Conservation (phyloP, 2,888 invertebrate genomes). For the Rhaphigaster nebulosa region DNA sequence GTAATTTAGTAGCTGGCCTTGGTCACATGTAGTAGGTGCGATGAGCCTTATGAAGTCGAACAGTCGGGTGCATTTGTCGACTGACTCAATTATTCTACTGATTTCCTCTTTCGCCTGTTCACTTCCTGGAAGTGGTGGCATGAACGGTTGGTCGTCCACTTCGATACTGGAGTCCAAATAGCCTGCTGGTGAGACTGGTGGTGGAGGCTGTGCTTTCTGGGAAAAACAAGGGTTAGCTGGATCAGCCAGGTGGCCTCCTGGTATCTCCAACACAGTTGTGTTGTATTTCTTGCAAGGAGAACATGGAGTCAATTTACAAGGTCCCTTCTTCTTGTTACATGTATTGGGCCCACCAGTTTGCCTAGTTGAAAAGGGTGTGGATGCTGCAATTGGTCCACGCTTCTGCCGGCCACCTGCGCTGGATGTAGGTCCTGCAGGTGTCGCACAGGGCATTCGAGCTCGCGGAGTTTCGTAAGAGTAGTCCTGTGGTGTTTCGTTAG, state of each 20-base stretch:
- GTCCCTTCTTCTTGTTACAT: background rate
- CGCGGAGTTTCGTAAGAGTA: background rate
- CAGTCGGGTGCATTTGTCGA: slow-evolving; percentile 15
- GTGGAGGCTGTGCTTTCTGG: background rate
- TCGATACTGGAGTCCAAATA: background rate
- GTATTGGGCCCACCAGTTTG: background rate
- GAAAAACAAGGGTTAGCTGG: background rate
- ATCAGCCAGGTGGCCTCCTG: background rate
- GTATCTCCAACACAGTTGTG: background rate
- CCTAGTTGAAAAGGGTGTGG: background rate
- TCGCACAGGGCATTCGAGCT: background rate
- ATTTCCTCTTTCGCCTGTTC: background rate
- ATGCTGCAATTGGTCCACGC: background rate
- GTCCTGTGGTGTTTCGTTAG: background rate
- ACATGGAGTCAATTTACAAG: background rate
- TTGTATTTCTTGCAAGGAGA: background rate
- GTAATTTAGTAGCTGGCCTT: background rate
- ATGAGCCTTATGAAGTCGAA: slow-evolving; percentile 52
- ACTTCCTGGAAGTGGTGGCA: slow-evolving; percentile 39
- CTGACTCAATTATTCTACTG: background rate
- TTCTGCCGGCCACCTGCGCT: background rate
- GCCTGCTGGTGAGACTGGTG: background rate
- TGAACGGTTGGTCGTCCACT: slow-evolving; percentile 36
- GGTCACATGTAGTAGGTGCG: slow-evolving; percentile 51
- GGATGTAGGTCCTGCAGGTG: background rate